These are phyloP conservation scores for Varecia variegata DNA, from an alignment of 2,797 vertebrate genomes.

Conservation along the genomic window DNA sequence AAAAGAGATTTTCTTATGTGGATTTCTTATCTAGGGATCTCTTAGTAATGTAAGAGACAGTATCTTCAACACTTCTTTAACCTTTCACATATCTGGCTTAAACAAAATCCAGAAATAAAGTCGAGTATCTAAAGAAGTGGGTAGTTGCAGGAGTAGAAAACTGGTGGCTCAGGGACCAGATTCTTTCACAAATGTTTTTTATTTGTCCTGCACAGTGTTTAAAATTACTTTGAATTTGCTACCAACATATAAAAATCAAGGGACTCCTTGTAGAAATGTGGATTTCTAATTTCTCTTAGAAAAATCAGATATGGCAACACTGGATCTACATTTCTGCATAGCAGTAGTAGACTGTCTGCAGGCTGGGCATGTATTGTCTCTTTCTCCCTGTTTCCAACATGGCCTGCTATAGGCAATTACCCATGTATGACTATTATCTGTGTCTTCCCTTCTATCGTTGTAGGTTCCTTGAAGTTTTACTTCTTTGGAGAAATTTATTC, in stretches of 20 bases:
- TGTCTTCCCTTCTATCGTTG: not conserved
- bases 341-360: not conserved
- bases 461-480: not conserved
- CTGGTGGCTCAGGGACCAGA: not conserved
- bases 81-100: not conserved
- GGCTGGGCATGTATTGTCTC: not conserved
- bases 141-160: not conserved
- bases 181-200: conserved; percentile 11
- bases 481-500: not conserved
- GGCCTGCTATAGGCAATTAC: not conserved
- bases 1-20: not conserved
- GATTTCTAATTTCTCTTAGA: not conserved
- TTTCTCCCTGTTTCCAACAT: not conserved
- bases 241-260: not conserved
- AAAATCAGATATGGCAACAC: not conserved
- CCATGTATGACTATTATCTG: not conserved
- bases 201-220: not conserved
- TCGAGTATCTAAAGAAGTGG: not conserved
- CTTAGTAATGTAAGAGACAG: not conserved
- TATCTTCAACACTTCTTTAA: conserved; percentile 21
- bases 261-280: not conserved
- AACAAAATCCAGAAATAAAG: not conserved
- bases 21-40: not conserved
- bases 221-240: conserved; percentile 34
- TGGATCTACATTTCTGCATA: not conserved